Conservation (phyloP, 2,888 invertebrate species). For the Acanthosepion esculentum region DNA sequence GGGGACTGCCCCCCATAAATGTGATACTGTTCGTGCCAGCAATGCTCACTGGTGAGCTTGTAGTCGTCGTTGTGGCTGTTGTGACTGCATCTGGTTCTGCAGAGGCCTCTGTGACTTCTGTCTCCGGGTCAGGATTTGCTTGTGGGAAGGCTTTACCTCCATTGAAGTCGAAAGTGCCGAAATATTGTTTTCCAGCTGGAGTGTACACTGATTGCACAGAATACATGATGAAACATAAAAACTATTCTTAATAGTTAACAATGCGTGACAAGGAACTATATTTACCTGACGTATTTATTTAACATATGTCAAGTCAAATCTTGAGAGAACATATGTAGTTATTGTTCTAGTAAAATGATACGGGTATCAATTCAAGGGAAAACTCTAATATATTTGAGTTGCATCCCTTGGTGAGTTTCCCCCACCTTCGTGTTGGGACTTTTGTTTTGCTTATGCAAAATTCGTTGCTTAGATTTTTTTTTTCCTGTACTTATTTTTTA, state of each 20-base stretch:
- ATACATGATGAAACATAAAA: not conserved
- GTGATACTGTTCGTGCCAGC: constrained; percentile 24
- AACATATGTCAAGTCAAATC: too few species aligned
- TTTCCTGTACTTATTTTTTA: not conserved
- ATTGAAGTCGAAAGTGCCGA: constrained; percentile 42
- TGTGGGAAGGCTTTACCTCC: not conserved
- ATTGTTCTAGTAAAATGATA: not conserved
- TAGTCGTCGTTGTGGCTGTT: not conserved
- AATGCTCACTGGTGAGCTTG: not conserved
- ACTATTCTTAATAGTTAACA: too few species aligned
- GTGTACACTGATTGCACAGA: constrained; percentile 42
- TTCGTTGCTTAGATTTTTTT: not conserved
- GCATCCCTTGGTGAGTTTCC: not conserved
- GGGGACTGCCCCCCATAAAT: not conserved
- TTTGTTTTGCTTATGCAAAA: not conserved
- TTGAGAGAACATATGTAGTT: too few species aligned
- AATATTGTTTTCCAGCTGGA: constrained; percentile 34
- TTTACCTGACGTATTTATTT: too few species aligned
- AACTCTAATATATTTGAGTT: not conserved
- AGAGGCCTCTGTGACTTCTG: not conserved
- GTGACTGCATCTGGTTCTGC: not conserved
- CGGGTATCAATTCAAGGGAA: not conserved
- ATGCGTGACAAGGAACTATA: too few species aligned
- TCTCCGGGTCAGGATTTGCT: not conserved
- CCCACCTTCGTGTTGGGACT: too few species aligned